Evolutionary conservation across 2,113 vertebrate species (phyloP).

Genomic region (Amphiprion ocellaris): DNA sequence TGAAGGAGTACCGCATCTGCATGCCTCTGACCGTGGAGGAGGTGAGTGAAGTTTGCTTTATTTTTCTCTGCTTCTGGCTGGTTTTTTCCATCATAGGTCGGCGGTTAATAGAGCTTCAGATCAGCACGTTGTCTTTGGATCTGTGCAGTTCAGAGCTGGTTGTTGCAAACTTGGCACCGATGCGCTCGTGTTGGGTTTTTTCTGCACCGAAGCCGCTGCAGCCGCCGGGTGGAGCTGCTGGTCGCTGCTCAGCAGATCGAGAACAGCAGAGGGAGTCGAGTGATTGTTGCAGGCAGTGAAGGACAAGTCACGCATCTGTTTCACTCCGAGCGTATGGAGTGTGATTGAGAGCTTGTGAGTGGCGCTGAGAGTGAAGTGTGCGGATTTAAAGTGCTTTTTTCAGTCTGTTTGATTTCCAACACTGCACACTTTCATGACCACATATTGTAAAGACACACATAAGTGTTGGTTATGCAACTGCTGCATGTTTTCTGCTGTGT

Average conservation of each 20-base stretch:
- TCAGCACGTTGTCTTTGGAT: neutral
- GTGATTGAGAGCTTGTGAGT: neutral
- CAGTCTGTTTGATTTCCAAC: no score
- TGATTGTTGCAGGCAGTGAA: constrained; percentile 6
- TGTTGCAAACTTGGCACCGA: constrained; percentile 36
- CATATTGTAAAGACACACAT: no score
- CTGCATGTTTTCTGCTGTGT: neutral
- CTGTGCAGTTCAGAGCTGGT: neutral
- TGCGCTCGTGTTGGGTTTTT: constrained; percentile 13
- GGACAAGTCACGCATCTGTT: neutral
- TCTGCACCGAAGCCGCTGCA: constrained; percentile 23
- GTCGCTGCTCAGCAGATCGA: no score
- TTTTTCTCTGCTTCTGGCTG: neutral
- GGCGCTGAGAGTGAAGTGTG: no score
- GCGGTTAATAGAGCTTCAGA: neutral
- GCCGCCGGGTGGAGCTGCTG: constrained; percentile 66
- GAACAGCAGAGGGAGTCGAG: neutral
- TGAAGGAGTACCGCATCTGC: constrained; percentile 93
- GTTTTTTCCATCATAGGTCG: neutral
- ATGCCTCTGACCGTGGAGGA: constrained; percentile 92
- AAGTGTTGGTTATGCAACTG: no score
- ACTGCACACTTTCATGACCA: no score
- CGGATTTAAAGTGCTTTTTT: neutral
- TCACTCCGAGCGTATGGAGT: constrained; percentile 1
- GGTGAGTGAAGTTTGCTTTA: constrained; percentile 80